Conservation (phyloP, 2,797 vertebrate genomes). For the Takifugu ocellatus region DNA sequence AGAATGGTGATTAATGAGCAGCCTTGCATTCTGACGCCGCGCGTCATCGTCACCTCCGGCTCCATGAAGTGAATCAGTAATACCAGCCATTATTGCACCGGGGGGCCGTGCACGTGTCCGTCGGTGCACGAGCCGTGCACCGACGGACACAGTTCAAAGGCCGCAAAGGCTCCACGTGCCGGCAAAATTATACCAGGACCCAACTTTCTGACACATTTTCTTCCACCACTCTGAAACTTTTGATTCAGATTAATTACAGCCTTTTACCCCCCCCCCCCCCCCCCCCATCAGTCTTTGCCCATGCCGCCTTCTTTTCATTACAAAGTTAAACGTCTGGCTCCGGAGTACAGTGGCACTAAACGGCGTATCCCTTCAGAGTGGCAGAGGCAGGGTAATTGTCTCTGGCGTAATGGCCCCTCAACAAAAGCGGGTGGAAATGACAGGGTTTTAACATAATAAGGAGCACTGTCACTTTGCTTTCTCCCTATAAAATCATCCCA, state of each 20-base stretch:
- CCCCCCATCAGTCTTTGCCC: conserved; percentile 47
- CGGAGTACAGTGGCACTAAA: conserved; percentile 60
- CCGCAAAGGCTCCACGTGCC: too few relatives aligned
- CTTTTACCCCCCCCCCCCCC: conserved; percentile 37
- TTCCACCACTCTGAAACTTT: conserved; percentile 21
- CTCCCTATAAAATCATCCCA: conserved; percentile 35
- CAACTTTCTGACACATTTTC: too few relatives aligned
- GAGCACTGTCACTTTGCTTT: conserved; percentile 49
- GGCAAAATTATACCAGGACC: too few relatives aligned
- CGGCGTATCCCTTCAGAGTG: conserved; percentile 64
- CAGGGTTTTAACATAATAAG: conserved; percentile 69
- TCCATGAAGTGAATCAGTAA: conserved; percentile 13
- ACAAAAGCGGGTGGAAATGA: conserved; percentile 70
- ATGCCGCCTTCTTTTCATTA: conserved; percentile 56
- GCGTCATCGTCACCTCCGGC: too few relatives aligned
- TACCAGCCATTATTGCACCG: conserved; percentile 15
- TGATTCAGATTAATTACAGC: conserved; percentile 59
- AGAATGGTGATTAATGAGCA: too few relatives aligned
- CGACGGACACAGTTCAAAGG: too few relatives aligned
- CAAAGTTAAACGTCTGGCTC: conserved; percentile 48
- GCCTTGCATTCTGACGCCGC: too few relatives aligned
- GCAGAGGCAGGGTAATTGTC: conserved; percentile 66
- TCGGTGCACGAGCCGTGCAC: too few relatives aligned
- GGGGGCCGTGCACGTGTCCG: too few relatives aligned
- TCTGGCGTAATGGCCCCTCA: conserved; percentile 56